A percentile compares a stretch with the other conserved stretches of the same genome.
Evolutionary conservation across 2,113 vertebrate genomes (phyloP).

Genomic region (Gulo gulo): DNA sequence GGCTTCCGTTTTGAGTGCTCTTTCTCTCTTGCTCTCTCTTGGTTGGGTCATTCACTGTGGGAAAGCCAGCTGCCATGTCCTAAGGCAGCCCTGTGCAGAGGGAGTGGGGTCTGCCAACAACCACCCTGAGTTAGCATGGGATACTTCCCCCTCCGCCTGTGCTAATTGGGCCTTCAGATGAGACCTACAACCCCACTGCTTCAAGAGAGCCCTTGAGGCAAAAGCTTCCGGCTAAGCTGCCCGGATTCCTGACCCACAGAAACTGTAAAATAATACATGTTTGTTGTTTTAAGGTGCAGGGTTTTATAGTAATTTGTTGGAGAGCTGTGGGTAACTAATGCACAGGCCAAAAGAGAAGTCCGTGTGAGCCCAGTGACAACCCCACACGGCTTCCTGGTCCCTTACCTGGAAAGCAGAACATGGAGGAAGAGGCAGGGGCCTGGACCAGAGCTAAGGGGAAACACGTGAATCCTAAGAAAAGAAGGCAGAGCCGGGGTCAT

Average conservation of each 20-base stretch:
- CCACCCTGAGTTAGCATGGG: not conserved
- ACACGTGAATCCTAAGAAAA: not conserved
- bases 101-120: not conserved
- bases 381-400: not conserved
- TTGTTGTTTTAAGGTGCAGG: not conserved
- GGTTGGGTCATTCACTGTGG: not conserved
- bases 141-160: not conserved
- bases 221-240: not conserved
- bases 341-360: not conserved
- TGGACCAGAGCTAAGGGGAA: not conserved
- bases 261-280: not conserved
- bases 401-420: not conserved
- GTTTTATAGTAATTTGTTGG: not conserved
- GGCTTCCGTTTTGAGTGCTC: not conserved
- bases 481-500: slow-evolving; percentile 20
- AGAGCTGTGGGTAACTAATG: not conserved
- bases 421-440: not conserved
- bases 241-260: not conserved
- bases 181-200: not conserved
- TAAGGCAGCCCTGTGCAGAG: not conserved
- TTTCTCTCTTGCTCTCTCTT: not conserved
- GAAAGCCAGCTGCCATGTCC: not conserved
- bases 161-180: not conserved
- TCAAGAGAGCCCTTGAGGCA: not conserved
- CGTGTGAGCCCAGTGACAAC: not conserved